phyloP scores from a whole-genome alignment of 2,888 invertebrate species.

The Chironomus tentans region DNA sequence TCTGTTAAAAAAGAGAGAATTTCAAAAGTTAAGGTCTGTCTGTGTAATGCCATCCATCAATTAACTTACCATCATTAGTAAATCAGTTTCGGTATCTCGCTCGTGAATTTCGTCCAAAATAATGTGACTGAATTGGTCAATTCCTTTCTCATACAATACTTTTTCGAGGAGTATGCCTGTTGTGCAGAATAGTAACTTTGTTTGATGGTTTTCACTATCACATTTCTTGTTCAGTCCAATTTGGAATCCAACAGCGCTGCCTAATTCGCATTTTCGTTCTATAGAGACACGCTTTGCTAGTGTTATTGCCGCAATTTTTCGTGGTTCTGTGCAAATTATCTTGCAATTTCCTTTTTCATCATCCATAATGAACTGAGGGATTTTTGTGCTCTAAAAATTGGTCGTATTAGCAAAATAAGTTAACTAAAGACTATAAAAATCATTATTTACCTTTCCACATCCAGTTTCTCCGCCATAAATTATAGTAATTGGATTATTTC shows the following conservation, averaged over 20 bases:
- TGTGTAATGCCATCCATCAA: too few species aligned
- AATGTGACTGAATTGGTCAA: conserved; percentile 77
- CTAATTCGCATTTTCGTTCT: conserved; percentile 74
- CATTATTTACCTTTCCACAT: conserved; percentile 52
- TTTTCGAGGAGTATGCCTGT: conserved; percentile 81
- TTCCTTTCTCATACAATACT: conserved; percentile 54
- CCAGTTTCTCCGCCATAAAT: conserved; percentile 93
- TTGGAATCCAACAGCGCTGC: conserved; percentile 82
- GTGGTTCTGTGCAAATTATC: conserved; percentile 87
- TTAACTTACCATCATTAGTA: conserved; percentile 71
- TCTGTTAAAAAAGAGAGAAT: too few species aligned
- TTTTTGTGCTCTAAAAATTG: conserved; percentile 34
- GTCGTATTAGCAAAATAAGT: too few species aligned
- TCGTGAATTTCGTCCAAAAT: conserved; percentile 93
- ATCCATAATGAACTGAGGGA: conserved; percentile 89
- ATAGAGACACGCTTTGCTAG: conserved; percentile 75
- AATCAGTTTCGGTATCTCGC: conserved; percentile 85
- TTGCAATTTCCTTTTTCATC: conserved; percentile 63
- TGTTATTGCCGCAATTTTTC: conserved; percentile 86
- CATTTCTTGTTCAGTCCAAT: conserved; percentile 33
- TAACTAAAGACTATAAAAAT: too few species aligned
- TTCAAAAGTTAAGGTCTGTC: too few species aligned
- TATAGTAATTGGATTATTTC: conserved; percentile 55
- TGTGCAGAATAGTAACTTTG: conserved; percentile 76
- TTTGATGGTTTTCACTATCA: conserved; percentile 39